Base-by-base conservation (phyloP, 2,888 invertebrate genomes). In the Cerastis rubricosa region DNA sequence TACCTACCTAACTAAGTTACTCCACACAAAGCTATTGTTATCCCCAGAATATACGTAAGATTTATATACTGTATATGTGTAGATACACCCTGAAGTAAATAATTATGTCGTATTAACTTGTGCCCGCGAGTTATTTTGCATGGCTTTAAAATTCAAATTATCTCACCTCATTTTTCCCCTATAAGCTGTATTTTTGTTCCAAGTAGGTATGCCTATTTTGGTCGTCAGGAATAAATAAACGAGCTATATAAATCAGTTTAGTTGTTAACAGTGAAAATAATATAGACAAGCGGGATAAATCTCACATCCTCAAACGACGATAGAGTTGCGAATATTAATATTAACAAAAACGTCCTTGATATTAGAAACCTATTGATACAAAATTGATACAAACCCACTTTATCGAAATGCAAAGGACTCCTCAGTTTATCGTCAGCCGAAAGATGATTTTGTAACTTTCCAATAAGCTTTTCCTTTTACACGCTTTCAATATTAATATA, bases 281-380 rank as follows among this genome's bases (percentile, higher is more conserved):
- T 45, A 43, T 22, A 51, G 49, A 49, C 9, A 49, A 1, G 3
- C 45, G 2, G 45, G 22, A 22, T 22, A 8, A 49, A 22, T 49
- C 49, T 22, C 49, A 49, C 2, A 8, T 35, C 12, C 45, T 74
- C 22, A 45, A 19, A 54, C n/a, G n/a, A 43, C 14, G 11, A 40
- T 45, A 63, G 8, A 75, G 29, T 75, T 25, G 45, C 54, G 17
- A 54, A 75, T 47, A 64, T 63, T 49, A 51, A 43, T 29, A 51
- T 63, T 51, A 43, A 63, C 19, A 73, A 72, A 57, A 68, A 59
- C 35, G n/a, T 64, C 45, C 17, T 47, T 29, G 40, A 66, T 43
- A 76, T 76, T 76, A 40, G 65, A 54, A 17, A 45, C 12, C 45
- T 47, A 51, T 19, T 61, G 61, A 77, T 49, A 76, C 11, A 59